Percentiles rank a stretch among this genome's conserved stretches.
These are phyloP conservation scores for Strigamia transsilvanica DNA, from an alignment of 2,888 invertebrate species.

Conservation along the genomic window DNA sequence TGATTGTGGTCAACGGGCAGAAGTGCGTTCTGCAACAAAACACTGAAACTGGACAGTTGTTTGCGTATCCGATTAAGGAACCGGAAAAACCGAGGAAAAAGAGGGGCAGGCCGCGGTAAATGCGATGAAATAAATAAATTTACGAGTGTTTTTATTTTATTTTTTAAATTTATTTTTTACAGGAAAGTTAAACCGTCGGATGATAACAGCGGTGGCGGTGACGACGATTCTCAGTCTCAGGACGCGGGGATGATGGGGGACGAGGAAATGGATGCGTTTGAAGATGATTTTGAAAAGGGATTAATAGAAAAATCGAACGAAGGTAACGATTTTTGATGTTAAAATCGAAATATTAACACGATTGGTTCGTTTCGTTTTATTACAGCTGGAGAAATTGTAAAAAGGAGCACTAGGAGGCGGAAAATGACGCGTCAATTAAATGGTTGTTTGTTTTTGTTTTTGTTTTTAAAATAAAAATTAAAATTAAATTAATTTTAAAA, in stretches of 20 bases:
- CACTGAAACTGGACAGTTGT: constrained; percentile 62
- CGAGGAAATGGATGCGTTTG: constrained; percentile 60
- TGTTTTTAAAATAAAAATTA: too few species aligned
- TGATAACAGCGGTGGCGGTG: not conserved
- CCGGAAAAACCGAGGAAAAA: constrained; percentile 57
- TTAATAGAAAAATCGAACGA: constrained; percentile 63
- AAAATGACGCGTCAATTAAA: constrained; percentile 61
- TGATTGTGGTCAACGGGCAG: constrained; percentile 63
- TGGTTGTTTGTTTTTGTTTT: constrained; percentile 58
- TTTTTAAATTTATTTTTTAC: not conserved
- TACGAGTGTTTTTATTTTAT: not conserved
- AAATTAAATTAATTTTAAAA: too few species aligned
- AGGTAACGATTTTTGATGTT: constrained; percentile 58
- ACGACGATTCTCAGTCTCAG: constrained; percentile 49
- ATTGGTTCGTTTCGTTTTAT: not conserved
- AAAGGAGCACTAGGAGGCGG: constrained; percentile 62
- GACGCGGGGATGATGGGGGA: constrained; percentile 11
- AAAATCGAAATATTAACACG: not conserved
- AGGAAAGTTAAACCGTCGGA: constrained; percentile 49
- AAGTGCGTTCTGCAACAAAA: constrained; percentile 64
- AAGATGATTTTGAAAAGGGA: constrained; percentile 60
- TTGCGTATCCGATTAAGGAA: constrained; percentile 63
- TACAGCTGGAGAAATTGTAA: constrained; percentile 62
- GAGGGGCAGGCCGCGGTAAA: constrained; percentile 57
- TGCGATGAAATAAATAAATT: not conserved